These are phyloP conservation scores for Hypotaenidia okinawae DNA, from an alignment of 2,797 vertebrate species.

Conservation along the genomic window DNA sequence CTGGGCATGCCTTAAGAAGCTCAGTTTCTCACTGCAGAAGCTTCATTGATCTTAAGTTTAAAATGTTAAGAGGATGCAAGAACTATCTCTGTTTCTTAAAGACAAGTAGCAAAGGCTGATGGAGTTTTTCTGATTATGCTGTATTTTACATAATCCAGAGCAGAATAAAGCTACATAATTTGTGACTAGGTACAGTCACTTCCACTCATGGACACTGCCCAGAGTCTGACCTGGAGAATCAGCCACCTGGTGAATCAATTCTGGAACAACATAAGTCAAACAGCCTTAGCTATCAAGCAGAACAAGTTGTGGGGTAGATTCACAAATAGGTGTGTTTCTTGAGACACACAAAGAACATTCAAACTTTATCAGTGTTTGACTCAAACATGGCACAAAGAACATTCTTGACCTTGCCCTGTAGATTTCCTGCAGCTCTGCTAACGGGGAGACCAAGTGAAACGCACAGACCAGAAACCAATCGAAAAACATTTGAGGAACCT, in stretches of 20 bases:
- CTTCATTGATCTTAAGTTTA: neutral
- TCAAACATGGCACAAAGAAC: too few species aligned
- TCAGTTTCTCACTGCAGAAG: neutral
- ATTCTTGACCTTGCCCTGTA: too few species aligned
- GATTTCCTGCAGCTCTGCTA: too few species aligned
- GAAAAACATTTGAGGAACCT: too few species aligned
- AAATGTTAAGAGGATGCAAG: neutral
- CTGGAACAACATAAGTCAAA: neutral
- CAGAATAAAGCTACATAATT: neutral
- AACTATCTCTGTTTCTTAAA: neutral
- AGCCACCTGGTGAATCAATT: neutral
- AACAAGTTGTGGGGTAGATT: neutral
- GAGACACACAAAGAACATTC: too few species aligned
- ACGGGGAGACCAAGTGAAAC: too few species aligned
- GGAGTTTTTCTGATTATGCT: neutral
- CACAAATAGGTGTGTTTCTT: too few species aligned
- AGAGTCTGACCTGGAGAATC: neutral
- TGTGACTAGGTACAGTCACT: neutral
- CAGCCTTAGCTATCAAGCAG: neutral
- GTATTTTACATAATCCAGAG: neutral
- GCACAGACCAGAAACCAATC: too few species aligned
- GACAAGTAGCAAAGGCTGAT: neutral
- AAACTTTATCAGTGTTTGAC: too few species aligned
- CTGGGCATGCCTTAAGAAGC: neutral
- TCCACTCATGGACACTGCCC: neutral